Evolutionary conservation across 2,113 vertebrate species (phyloP), one percentile per base, ranked within the genome.

Genomic region (Heterotilapia buettikoferi): DNA sequence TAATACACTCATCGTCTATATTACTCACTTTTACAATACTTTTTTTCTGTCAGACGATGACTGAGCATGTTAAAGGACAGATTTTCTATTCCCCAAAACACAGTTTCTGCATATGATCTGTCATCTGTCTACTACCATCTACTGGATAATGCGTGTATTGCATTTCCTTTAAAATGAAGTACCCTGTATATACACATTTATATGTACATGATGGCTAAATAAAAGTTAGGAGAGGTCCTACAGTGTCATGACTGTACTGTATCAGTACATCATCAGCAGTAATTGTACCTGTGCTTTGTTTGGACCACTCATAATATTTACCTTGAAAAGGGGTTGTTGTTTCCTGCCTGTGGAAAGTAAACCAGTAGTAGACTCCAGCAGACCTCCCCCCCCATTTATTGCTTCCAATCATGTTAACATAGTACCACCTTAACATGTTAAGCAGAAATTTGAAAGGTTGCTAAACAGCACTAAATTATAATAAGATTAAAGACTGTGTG

Each of bases 71-170:
- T 59, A 21, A 47, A 63, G 13, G 10, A 66, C 10, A 66, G 26
- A n/a, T 19, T 68, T 71, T 3, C 2, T 19, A 2, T 14, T 47
- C 9, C 6, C 4, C 1, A 10, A 12, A 13, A 10, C 29, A 38
- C 71, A 1, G 4, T 45, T 18, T 50, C 0, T 2, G 6, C 16
- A 18, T 50, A 29, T 78, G 10, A 21, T 11, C 47, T 61, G 1
- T 43, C 61, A 43, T 40, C 1, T 5, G 16, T 26, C 38, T 80
- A 24, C 82, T 79, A 71, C 85, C 88, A 90, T 79, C 93, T 90
- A 53, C 36, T 88, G 88, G 66, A 50, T 29, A 29, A 78, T 50
- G 38, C 11, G 4, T 47, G 8, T 29, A 80, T 8, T 43, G 4
- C 19, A 52, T 4, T 45, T 13, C 29, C 6, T 19, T 16, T 40